These are phyloP conservation scores for Myrmecophaga tridactyla DNA, from an alignment of 2,113 vertebrate genomes.

Conservation along the genomic window DNA sequence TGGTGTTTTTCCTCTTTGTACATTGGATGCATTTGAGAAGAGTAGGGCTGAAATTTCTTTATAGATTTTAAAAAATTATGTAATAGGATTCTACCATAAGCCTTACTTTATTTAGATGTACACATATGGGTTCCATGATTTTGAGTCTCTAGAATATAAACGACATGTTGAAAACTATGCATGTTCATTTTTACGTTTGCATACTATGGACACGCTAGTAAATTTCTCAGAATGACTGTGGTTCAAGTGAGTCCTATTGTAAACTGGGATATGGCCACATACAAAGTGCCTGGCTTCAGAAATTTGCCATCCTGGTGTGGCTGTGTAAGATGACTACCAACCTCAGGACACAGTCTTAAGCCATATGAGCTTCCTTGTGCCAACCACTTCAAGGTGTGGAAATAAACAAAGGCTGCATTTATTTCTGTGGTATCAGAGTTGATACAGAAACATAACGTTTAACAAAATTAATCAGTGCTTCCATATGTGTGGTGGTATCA, in stretches of 20 bases:
- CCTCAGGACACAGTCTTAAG: not conserved
- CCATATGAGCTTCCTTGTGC: not conserved
- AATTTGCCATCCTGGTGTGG: not conserved
- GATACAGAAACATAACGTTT: not conserved
- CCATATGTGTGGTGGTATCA: not conserved
- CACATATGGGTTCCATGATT: constrained; percentile 19
- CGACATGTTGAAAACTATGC: not conserved
- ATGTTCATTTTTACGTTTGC: constrained; percentile 17
- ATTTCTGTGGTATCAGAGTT: not conserved
- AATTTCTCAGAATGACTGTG: not conserved
- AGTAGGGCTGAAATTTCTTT: constrained; percentile 32
- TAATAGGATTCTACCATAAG: constrained; percentile 41
- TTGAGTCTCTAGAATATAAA: constrained; percentile 28
- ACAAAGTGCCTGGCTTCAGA: not conserved
- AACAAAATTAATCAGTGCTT: not conserved
- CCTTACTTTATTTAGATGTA: constrained; percentile 11
- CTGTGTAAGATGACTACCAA: not conserved
- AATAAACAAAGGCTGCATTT: not conserved
- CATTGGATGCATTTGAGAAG: constrained; percentile 11
- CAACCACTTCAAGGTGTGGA: not conserved
- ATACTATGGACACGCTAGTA: not conserved
- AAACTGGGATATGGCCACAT: not conserved
- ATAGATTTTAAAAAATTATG: not conserved
- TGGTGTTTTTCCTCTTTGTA: constrained; percentile 61
- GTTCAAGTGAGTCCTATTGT: not conserved